Evolutionary conservation across 2,113 vertebrate species (phyloP).

Genomic region (Spea bombifrons): DNA sequence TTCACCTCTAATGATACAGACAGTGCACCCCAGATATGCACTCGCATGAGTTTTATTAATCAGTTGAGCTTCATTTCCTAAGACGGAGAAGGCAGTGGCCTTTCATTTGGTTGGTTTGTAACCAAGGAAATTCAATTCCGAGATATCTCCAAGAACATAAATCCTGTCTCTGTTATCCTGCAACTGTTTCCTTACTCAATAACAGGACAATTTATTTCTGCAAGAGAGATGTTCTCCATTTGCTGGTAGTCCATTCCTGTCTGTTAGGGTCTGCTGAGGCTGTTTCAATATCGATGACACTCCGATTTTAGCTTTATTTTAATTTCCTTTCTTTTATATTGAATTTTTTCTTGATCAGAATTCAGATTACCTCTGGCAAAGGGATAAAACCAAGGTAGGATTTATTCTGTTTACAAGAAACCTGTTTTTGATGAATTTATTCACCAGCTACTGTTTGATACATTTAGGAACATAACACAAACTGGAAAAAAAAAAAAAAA

Average conservation of each 20-base stretch:
- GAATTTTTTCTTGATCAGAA: conserved; percentile 8
- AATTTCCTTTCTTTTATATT: conserved; percentile 39
- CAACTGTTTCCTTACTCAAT: conserved; percentile 44
- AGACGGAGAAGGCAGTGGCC: conserved; percentile 24
- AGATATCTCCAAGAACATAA: conserved; percentile 46
- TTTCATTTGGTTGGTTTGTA: conserved; percentile 39
- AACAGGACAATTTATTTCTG: conserved; percentile 47
- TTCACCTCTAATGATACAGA: conserved; percentile 40
- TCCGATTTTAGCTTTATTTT: conserved; percentile 34
- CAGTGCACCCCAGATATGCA: conserved; percentile 39
- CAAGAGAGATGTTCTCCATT: conserved; percentile 19
- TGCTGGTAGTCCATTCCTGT: conserved; percentile 23
- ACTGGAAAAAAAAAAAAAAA: no score
- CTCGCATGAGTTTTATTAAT: conserved; percentile 50
- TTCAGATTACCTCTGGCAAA: conserved; percentile 5
- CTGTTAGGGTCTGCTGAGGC: conserved; percentile 22
- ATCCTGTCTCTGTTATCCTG: conserved; percentile 33
- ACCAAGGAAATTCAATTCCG: not conserved
- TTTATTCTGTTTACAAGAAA: no score
- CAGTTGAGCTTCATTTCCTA: conserved; percentile 39
- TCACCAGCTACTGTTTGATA: no score
- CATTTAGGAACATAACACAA: no score
- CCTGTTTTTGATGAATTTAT: no score
- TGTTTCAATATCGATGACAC: conserved; percentile 31
- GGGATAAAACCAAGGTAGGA: no score